A percentile compares a stretch with the other conserved stretches of the same genome.
These are phyloP conservation scores for Pangasius krempfi DNA, from an alignment of 2,797 vertebrate genomes.

Conservation along the genomic window DNA sequence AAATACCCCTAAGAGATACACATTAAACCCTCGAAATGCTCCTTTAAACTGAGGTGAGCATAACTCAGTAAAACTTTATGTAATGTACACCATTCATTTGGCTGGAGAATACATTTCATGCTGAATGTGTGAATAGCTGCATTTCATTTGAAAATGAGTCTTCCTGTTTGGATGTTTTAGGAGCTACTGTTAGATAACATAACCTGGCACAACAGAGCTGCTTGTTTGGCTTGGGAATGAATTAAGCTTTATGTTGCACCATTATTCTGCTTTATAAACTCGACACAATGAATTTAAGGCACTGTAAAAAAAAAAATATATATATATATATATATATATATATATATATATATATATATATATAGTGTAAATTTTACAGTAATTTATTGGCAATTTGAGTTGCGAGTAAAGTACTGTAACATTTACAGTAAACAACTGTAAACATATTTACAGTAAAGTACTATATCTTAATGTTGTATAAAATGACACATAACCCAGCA, in stretches of 20 bases:
- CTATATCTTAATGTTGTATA: too few relatives aligned
- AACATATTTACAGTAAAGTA: too few relatives aligned
- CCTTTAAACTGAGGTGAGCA: not conserved
- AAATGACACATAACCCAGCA: too few relatives aligned
- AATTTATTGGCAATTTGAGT: too few relatives aligned
- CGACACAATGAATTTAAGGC: slow-evolving; percentile 2
- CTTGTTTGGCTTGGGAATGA: not conserved
- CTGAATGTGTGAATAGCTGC: not conserved
- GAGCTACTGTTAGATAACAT: not conserved
- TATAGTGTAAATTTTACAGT: too few relatives aligned
- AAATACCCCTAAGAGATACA: not conserved
- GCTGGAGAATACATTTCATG: not conserved
- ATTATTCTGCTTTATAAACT: not conserved
- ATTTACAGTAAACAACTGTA: too few relatives aligned
- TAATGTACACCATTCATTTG: not conserved
- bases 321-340: too few relatives aligned
- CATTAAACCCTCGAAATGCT: not conserved
- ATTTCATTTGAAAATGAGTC: not conserved
- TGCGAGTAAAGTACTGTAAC: too few relatives aligned
- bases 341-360: too few relatives aligned
- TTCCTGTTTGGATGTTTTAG: not conserved
- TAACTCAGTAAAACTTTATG: not conserved
- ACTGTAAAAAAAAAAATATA: not conserved
- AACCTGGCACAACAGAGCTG: not conserved
- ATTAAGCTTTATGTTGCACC: not conserved